A percentile compares a stretch with the other conserved stretches of the same genome.
Conservation (phyloP, 2,888 invertebrate genomes). For the Plemyria rubiginata region DNA sequence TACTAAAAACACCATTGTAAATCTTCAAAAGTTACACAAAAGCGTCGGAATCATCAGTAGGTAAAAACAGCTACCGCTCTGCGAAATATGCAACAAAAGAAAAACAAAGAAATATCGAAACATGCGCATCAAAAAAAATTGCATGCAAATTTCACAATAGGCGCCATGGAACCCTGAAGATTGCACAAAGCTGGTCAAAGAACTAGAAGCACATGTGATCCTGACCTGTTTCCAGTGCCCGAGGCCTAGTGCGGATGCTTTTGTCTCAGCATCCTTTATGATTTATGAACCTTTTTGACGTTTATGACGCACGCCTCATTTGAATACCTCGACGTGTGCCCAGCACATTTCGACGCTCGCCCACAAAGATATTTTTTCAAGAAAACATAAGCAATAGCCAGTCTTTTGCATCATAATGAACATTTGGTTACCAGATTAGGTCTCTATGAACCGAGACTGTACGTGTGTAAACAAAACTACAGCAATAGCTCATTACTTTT, state of each 20-base stretch:
- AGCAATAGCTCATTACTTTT: conserved; percentile 61
- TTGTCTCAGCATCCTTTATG: conserved; percentile 76
- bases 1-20: not conserved
- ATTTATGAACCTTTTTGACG: conserved; percentile 82
- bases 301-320: conserved; percentile 81
- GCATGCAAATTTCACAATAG: conserved; percentile 71
- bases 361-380: conserved; percentile 71
- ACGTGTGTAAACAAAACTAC: conserved; percentile 70
- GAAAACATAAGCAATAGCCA: conserved; percentile 58
- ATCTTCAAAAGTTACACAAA: not conserved
- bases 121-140: conserved; percentile 68
- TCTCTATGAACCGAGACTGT: conserved; percentile 68
- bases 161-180: conserved; percentile 73
- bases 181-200: conserved; percentile 74
- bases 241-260: conserved; percentile 67
- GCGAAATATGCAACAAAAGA: conserved; percentile 46
- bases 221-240: conserved; percentile 78
- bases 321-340: conserved; percentile 78
- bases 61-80: conserved; percentile 24
- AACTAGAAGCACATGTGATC: conserved; percentile 78
- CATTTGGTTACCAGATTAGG: conserved; percentile 84
- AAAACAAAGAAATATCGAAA: conserved; percentile 51
- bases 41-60: conserved; percentile 7
- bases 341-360: conserved; percentile 77
- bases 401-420: conserved; percentile 77